Conservation (phyloP, 1,140 invertebrate genomes). For the Aphelinus atriplicis region DNA sequence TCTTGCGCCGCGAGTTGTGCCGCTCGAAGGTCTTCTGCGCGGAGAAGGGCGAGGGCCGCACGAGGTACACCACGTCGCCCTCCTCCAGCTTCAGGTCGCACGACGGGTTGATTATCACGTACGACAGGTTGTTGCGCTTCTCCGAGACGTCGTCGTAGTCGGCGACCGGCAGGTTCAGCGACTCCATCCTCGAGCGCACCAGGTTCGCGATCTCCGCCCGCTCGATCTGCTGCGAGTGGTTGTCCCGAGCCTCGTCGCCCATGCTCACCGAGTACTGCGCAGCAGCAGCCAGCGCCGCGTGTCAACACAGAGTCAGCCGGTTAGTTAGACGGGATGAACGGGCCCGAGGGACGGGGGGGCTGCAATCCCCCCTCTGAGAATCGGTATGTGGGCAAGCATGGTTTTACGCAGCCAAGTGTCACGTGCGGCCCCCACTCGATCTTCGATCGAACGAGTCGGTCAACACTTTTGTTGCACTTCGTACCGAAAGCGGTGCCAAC, state of each 20-base stretch:
- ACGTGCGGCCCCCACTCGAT: conserved; percentile 12
- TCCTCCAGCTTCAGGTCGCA: conserved; percentile 96
- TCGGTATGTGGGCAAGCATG: conserved; percentile 4
- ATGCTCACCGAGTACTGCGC: conserved; percentile 82
- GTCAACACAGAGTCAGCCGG: not conserved
- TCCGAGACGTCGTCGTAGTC: conserved; percentile 95
- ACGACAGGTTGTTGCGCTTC: conserved; percentile 91
- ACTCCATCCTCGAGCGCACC: conserved; percentile 93
- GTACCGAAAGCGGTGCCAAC: conserved; percentile 1
- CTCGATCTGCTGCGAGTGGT: conserved; percentile 90
- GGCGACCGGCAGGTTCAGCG: conserved; percentile 85
- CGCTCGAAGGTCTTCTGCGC: conserved; percentile 93
- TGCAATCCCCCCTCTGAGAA: not conserved
- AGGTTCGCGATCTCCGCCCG: conserved; percentile 94
- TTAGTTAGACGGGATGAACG: not conserved
- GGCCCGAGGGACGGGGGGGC: too few species aligned
- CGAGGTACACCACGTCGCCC: conserved; percentile 94
- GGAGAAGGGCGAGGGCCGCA: conserved; percentile 89
- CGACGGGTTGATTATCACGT: conserved; percentile 98
- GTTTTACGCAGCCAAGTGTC: conserved; percentile 25
- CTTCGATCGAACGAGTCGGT: not conserved
- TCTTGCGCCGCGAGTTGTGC: conserved; percentile 89
- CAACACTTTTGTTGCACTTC: conserved; percentile 8
- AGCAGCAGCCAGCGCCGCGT: conserved; percentile 22
- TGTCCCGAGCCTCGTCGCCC: conserved; percentile 84